Conservation (phyloP, 2,113 vertebrate species). For the Paralichthys olivaceus region DNA sequence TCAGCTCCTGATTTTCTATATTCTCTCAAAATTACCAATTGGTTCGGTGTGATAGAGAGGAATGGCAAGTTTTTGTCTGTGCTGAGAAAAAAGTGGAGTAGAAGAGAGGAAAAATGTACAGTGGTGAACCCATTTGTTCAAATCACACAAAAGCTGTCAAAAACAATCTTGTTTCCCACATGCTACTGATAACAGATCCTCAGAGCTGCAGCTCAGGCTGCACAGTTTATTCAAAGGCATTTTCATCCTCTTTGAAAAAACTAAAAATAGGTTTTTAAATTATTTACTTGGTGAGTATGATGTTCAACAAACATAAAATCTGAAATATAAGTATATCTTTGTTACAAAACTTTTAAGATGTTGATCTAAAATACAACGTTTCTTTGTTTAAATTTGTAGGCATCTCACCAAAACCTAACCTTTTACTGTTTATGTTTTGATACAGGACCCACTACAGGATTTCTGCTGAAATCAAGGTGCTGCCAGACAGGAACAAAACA, state of each 20-base stretch:
- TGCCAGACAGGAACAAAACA: not conserved
- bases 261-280: not conserved
- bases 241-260: constrained; percentile 9
- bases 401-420: not conserved
- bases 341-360: not conserved
- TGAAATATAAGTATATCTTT: not conserved
- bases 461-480: not conserved
- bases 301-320: constrained; percentile 1
- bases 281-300: constrained; percentile 1
- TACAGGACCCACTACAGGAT: not conserved
- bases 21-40: constrained; percentile 46
- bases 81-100: constrained; percentile 9
- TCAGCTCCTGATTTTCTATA: constrained; percentile 40
- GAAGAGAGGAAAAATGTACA: constrained; percentile 9
- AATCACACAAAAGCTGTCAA: constrained; percentile 25
- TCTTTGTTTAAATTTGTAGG: not conserved
- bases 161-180: constrained; percentile 17
- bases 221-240: not conserved
- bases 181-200: constrained; percentile 3
- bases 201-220: not conserved
- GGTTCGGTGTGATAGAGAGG: constrained; percentile 27
- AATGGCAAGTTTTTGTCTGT: constrained; percentile 28
- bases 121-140: constrained; percentile 33
- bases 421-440: not conserved
- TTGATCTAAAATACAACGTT: not conserved